Percentiles rank a stretch among this genome's conserved stretches.
phyloP scores from a whole-genome alignment of 1,140 invertebrate species.

The Listronotus oregonensis region DNA sequence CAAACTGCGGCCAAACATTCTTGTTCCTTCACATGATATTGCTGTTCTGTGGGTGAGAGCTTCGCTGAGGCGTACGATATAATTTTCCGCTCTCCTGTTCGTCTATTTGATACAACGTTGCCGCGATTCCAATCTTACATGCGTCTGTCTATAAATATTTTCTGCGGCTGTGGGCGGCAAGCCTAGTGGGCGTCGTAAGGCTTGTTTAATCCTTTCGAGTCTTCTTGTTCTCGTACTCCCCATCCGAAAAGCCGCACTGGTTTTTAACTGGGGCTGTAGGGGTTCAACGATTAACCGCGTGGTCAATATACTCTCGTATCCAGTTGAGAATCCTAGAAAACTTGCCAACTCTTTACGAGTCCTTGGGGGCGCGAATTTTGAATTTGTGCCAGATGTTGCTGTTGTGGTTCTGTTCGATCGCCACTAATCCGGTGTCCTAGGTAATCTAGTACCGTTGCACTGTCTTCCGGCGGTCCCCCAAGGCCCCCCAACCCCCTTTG shows the following conservation, averaged over 20 bases:
- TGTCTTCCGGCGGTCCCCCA: too few relatives aligned
- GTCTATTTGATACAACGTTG: slow-evolving; percentile 43
- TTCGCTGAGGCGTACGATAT: slow-evolving; percentile 33
- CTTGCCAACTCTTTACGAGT: slow-evolving; percentile 33
- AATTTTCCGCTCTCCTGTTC: slow-evolving; percentile 16
- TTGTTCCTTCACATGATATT: slow-evolving; percentile 48
- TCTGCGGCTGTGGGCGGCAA: slow-evolving; percentile 41
- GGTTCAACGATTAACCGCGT: slow-evolving; percentile 31
- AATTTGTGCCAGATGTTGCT: slow-evolving; percentile 7
- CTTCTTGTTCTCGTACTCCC: background rate
- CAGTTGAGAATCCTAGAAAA: slow-evolving; percentile 41
- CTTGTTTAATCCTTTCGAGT: slow-evolving; percentile 46
- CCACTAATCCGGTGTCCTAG: slow-evolving; percentile 18
- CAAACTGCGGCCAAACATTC: too few relatives aligned
- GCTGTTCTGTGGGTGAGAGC: slow-evolving; percentile 10
- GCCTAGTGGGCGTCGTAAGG: slow-evolving; percentile 32
- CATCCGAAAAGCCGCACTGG: slow-evolving; percentile 28
- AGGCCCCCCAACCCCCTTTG: too few relatives aligned
- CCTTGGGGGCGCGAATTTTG: background rate
- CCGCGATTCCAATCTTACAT: slow-evolving; percentile 51
- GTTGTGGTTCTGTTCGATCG: slow-evolving; percentile 6
- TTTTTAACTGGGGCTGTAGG: slow-evolving; percentile 17
- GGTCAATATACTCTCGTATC: slow-evolving; percentile 43
- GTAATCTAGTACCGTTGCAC: slow-evolving; percentile 5
- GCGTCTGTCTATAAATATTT: slow-evolving; percentile 50